Evolutionary conservation across 2,797 vertebrate genomes (phyloP), one percentile per base, ranked within the genome.

Genomic region (Fistularia commersonii): DNA sequence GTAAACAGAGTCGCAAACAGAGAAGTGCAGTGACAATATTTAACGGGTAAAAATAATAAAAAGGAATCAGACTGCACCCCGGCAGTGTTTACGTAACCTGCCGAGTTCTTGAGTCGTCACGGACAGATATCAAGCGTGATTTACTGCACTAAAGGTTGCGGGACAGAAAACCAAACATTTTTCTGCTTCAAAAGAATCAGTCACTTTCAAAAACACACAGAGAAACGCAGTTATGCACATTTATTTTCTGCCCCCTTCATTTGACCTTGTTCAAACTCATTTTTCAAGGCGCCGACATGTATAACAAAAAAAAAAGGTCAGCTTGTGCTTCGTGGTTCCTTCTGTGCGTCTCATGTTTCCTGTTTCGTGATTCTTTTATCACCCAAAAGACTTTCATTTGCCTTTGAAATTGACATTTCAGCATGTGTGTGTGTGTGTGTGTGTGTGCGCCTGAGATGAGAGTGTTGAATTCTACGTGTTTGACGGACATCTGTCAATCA

Each of bases 161-260:
- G 64, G 72, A 75, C 72, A 69, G 72, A 64, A 64, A 76, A 67
- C 64, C 68, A 76, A 81, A 81, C 65, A 79, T 86, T n/a, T n/a
- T n/a, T 68, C 76, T 72, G 76, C 67, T 82, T 78, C 72, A 69
- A 58, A 64, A 51, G 58, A 68, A 55, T 50, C 66, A 69, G 61
- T 76, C 71, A 69, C 79, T 75, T 74, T 76, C 67, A 75, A 67
- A 72, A 76, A 79, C 67, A 57, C 45, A 50, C 55, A 41, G 32
- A 48, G 41, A 44, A 38, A 50, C 39, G 41, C 23, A 71, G 46
- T 33, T 38, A 39, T 50, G 46, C 34, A 54, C 52, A 32, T 32
- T 14, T 39, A 51, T 57, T 55, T 55, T 61, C 50, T 13, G 39
- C 72, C 61, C 77, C 80, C 74, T 83, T 80, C 69, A 81, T 80